Evolutionary conservation across 1,140 invertebrate genomes (phyloP).

Genomic region (Alviniconcha marisindica): DNA sequence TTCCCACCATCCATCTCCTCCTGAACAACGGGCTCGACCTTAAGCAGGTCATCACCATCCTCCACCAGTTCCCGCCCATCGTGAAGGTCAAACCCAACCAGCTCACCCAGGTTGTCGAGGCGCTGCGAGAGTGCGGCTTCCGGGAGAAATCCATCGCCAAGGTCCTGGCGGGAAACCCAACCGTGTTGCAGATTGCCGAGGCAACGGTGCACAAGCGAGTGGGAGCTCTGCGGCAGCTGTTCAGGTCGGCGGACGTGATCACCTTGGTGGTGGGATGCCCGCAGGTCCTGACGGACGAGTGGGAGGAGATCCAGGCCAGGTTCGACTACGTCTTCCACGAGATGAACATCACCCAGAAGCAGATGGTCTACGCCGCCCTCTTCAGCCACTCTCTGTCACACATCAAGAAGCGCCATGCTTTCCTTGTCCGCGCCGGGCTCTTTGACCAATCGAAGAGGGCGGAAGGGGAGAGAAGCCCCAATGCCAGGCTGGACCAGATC

Average conservation of each 20-base stretch:
- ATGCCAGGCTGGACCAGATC: slow-evolving; percentile 63
- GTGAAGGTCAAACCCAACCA: not conserved
- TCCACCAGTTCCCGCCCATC: not conserved
- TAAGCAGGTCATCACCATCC: not conserved
- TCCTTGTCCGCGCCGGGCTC: slow-evolving; percentile 61
- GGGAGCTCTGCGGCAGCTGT: slow-evolving; percentile 47
- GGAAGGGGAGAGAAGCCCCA: slow-evolving; percentile 53
- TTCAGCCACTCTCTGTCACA: slow-evolving; percentile 62
- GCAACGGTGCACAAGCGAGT: slow-evolving; percentile 13
- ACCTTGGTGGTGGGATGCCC: slow-evolving; percentile 43
- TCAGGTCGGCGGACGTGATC: slow-evolving; percentile 39
- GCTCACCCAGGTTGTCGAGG: not conserved
- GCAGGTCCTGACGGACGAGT: slow-evolving; percentile 55
- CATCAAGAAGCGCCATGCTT: slow-evolving; percentile 62
- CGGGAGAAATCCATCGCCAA: not conserved
- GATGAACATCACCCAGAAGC: slow-evolving; percentile 65
- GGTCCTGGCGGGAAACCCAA: not conserved
- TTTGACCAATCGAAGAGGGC: slow-evolving; percentile 44
- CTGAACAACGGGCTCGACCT: slow-evolving; percentile 1
- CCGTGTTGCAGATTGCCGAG: not conserved
- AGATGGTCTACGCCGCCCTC: slow-evolving; percentile 61
- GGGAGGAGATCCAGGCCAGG: slow-evolving; percentile 54
- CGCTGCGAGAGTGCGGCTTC: not conserved
- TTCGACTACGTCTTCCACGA: slow-evolving; percentile 65
- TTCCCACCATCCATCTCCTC: slow-evolving; percentile 2